Percentiles rank a stretch among this genome's conserved stretches.
These are phyloP conservation scores for Caenorhabditis macrosperma DNA, from an alignment of 2,888 invertebrate species.

Conservation along the genomic window DNA sequence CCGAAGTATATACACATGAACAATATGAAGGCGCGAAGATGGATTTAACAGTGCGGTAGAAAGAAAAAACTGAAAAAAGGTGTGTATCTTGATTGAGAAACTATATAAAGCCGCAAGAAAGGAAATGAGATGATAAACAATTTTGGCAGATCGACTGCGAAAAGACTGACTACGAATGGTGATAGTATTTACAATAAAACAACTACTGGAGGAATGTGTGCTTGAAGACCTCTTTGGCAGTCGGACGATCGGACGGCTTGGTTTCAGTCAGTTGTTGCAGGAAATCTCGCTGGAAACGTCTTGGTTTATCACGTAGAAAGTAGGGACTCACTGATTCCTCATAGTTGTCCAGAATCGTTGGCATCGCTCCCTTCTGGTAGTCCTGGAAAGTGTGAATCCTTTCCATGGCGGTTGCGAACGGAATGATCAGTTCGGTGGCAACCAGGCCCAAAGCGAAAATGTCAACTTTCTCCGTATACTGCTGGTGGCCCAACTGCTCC, in stretches of 20 bases:
- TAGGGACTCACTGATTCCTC: conserved; percentile 30
- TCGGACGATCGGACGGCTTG: conserved; percentile 59
- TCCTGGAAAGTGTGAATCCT: conserved; percentile 81
- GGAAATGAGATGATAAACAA: conserved; percentile 50
- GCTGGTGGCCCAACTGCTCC: conserved; percentile 85
- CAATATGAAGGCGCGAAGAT: background rate
- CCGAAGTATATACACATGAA: background rate
- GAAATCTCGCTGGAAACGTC: conserved; percentile 60
- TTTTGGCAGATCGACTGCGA: background rate
- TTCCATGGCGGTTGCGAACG: conserved; percentile 94
- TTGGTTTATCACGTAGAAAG: background rate
- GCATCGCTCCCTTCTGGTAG: conserved; percentile 53
- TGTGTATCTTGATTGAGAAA: conserved; percentile 1
- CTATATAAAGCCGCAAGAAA: conserved; percentile 11
- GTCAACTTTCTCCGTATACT: conserved; percentile 82
- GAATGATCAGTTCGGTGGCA: conserved; percentile 91
- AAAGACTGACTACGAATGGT: background rate
- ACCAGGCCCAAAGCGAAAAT: conserved; percentile 85
- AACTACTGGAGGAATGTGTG: conserved; percentile 41
- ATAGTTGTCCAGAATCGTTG: conserved; percentile 48
- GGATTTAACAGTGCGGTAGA: too few relatives aligned
- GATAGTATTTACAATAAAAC: conserved; percentile 28
- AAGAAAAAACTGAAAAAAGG: conserved; percentile 3
- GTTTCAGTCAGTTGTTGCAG: conserved; percentile 63
- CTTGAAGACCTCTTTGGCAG: conserved; percentile 43